phyloP scores from a whole-genome alignment of 2,888 invertebrate species.

The Xylocampa areola region DNA sequence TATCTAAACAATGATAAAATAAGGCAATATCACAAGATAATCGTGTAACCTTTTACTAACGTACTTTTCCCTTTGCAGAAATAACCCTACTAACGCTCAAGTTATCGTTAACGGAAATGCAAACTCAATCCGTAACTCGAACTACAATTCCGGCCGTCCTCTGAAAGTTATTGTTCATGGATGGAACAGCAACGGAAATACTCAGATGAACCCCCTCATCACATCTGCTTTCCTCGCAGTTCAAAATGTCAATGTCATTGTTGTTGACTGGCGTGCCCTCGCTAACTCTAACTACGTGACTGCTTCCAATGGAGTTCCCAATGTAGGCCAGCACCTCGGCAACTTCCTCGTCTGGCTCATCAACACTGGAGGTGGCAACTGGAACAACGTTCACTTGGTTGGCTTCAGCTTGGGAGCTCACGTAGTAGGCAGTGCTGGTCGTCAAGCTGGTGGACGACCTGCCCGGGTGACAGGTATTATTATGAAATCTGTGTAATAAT shows the following conservation, averaged over 20 bases:
- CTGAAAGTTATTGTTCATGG: constrained; percentile 77
- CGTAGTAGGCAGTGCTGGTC: constrained; percentile 77
- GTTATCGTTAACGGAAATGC: constrained; percentile 69
- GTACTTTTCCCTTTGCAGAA: constrained; percentile 64
- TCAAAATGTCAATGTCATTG: constrained; percentile 73
- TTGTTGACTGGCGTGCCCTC: constrained; percentile 74
- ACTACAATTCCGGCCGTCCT: constrained; percentile 66
- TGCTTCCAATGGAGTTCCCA: constrained; percentile 68
- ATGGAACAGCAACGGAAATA: constrained; percentile 75
- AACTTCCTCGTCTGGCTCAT: constrained; percentile 77
- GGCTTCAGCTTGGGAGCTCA: constrained; percentile 85
- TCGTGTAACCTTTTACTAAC: not conserved
- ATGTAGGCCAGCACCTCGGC: constrained; percentile 73
- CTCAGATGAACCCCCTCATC: constrained; percentile 67
- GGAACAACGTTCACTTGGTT: constrained; percentile 78
- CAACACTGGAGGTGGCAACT: constrained; percentile 73
- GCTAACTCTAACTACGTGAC: constrained; percentile 66
- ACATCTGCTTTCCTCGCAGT: constrained; percentile 73
- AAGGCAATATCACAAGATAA: not conserved
- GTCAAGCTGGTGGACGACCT: constrained; percentile 64
- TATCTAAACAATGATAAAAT: no score
- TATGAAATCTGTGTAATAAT: no score
- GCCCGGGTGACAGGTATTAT: constrained; percentile 78
- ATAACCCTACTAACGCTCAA: constrained; percentile 65
- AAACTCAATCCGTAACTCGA: constrained; percentile 66